Evolutionary conservation across 1,140 invertebrate species (phyloP), one percentile per base, ranked within the genome.

Genomic region (Pachyrhynchus sulphureomaculatus): DNA sequence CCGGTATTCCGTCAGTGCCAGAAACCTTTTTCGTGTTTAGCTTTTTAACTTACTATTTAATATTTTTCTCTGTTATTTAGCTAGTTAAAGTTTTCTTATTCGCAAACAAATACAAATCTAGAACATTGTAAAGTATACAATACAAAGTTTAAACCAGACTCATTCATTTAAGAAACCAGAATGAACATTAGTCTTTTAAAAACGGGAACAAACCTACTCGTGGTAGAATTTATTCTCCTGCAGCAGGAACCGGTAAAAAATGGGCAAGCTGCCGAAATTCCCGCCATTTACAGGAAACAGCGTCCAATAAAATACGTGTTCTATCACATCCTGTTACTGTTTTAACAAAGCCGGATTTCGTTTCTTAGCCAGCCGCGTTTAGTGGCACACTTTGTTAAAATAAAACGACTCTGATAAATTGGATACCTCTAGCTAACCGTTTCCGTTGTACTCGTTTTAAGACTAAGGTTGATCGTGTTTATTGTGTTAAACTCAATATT

Each of bases 261-360:
- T 58, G 55, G 55, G 55, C 55, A 21, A 44, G 55, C 55, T 49
- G 44, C 55, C 55, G 55, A 48, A 48, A 49, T 58, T 49, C 47
- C 44, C 55, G 42, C 55, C 42, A 15, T 48, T 58, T 48, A 48
- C 26, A 36, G 41, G 44, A 37, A 58, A 58, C 55, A 39, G 26
- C 55, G 34, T 58, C 55, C 55, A 48, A 58, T 58, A 58, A 58
- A 58, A 48, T 58, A 58, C 55, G 55, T 58, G 55, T 58, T 58
- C 55, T 58, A 58, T 58, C 55, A 58, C 55, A 21, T 58, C 41
- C 55, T 39, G 55, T 58, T 39, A 37, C 55, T 58, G 47, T 58
- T 58, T 58, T 51, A 58, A 48, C 44, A 48, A 44, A 45, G 54
- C 36, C 54, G 41, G 54, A 45, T 56, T 56, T 56, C 41, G 54